Conservation (phyloP, 2,113 vertebrate genomes). For the Epinephelus moara region DNA sequence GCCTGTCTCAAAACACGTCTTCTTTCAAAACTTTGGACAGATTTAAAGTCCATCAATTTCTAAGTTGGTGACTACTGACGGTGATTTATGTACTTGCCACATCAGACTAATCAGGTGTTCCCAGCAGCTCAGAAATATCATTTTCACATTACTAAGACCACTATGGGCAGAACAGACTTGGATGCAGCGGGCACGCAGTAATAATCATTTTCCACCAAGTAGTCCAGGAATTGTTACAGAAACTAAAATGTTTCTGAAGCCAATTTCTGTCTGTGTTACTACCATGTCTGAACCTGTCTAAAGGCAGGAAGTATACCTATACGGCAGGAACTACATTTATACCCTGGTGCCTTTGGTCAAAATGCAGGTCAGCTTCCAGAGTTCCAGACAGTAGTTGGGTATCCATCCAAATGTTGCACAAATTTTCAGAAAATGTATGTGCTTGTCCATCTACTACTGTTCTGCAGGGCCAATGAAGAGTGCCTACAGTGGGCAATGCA, state of each 20-base stretch:
- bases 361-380: neutral
- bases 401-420: too few relatives aligned
- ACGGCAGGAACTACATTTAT: too few relatives aligned
- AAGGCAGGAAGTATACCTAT: neutral
- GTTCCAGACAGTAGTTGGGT: neutral
- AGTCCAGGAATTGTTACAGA: neutral
- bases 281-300: neutral
- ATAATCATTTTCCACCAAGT: neutral
- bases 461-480: too few relatives aligned
- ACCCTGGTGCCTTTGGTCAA: neutral
- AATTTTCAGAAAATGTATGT: too few relatives aligned
- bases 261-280: neutral
- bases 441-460: too few relatives aligned
- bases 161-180: neutral
- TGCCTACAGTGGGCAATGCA: too few relatives aligned
- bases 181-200: neutral
- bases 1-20: neutral
- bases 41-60: constrained; percentile 33
- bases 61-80: constrained; percentile 26
- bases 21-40: constrained; percentile 33
- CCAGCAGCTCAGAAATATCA: neutral
- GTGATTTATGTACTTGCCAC: neutral
- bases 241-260: neutral
- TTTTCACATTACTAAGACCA: neutral
- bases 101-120: neutral